These are phyloP conservation scores for Timandra comae DNA, from an alignment of 2,888 invertebrate genomes.

Conservation along the genomic window DNA sequence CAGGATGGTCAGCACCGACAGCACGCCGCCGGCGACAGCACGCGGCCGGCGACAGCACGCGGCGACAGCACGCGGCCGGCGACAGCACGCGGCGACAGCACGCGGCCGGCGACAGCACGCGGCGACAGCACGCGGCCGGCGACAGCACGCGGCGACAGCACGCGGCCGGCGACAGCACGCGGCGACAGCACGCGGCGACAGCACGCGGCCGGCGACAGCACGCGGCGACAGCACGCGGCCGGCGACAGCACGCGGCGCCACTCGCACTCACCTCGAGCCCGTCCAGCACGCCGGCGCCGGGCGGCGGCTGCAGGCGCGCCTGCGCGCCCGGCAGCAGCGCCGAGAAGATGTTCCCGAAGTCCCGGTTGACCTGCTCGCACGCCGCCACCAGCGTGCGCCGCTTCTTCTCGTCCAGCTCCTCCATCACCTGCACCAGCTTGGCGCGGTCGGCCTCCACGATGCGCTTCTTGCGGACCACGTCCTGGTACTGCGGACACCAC, in stretches of 20 bases:
- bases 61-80: too few species aligned
- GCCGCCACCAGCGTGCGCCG: constrained; percentile 87
- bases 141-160: too few species aligned
- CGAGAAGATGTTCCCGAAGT: constrained; percentile 96
- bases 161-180: too few species aligned
- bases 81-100: too few species aligned
- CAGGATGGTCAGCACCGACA: too few species aligned
- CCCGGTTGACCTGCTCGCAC: constrained; percentile 90
- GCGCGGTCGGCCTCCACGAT: constrained; percentile 85
- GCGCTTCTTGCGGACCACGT: constrained; percentile 81
- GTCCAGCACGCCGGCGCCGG: constrained; percentile 84
- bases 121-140: too few species aligned
- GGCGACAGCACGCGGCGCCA: constrained; percentile 18
- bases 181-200: too few species aligned
- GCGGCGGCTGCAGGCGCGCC: constrained; percentile 87
- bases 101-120: too few species aligned
- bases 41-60: too few species aligned
- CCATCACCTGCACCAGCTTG: constrained; percentile 86
- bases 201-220: too few species aligned
- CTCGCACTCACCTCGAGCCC: constrained; percentile 97
- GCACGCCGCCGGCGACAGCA: too few species aligned
- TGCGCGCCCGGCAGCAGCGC: constrained; percentile 93
- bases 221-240: too few species aligned
- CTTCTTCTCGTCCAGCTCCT: constrained; percentile 94
- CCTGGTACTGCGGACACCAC: constrained; percentile 78